Evolutionary conservation across 2,113 vertebrate species (phyloP).

Genomic region (Clinocottus analis): DNA sequence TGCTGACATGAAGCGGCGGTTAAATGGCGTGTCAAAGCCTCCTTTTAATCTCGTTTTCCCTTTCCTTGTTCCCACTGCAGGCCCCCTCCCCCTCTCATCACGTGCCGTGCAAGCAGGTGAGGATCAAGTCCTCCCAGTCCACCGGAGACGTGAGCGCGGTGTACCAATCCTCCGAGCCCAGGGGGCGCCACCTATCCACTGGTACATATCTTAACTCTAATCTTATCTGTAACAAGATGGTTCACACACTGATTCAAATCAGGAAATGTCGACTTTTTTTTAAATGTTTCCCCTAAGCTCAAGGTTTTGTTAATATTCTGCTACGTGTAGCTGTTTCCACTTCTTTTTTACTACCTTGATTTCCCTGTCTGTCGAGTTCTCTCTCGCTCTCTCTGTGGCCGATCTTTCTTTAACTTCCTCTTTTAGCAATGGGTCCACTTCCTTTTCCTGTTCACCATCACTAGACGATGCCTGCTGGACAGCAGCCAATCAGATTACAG

Average conservation of each 20-base stretch:
- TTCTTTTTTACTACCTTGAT: slow-evolving; percentile 15
- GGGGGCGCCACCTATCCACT: slow-evolving; percentile 93
- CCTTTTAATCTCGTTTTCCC: slow-evolving; percentile 3
- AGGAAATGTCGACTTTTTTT: background rate
- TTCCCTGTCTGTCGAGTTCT: slow-evolving; percentile 18
- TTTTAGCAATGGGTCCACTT: slow-evolving; percentile 90
- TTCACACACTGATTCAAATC: background rate
- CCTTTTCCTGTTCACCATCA: slow-evolving; percentile 91
- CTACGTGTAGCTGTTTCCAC: background rate
- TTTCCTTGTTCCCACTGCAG: slow-evolving; percentile 50
- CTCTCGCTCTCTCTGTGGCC: slow-evolving; percentile 64
- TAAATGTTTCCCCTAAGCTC: background rate
- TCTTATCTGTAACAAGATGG: background rate
- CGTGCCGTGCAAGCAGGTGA: slow-evolving; percentile 90
- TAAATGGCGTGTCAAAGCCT: background rate
- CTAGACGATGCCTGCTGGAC: slow-evolving; percentile 86
- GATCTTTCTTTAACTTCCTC: slow-evolving; percentile 90
- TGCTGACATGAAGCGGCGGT: background rate
- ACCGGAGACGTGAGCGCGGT: slow-evolving; percentile 90
- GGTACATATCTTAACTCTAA: slow-evolving; percentile 43
- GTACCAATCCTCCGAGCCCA: slow-evolving; percentile 90
- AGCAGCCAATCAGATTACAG: slow-evolving; percentile 84
- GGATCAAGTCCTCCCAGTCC: slow-evolving; percentile 96
- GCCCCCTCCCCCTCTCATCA: slow-evolving; percentile 86
- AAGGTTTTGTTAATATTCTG: background rate